phyloP scores from a whole-genome alignment of 2,113 vertebrate species.

The Indicator maculatus region DNA sequence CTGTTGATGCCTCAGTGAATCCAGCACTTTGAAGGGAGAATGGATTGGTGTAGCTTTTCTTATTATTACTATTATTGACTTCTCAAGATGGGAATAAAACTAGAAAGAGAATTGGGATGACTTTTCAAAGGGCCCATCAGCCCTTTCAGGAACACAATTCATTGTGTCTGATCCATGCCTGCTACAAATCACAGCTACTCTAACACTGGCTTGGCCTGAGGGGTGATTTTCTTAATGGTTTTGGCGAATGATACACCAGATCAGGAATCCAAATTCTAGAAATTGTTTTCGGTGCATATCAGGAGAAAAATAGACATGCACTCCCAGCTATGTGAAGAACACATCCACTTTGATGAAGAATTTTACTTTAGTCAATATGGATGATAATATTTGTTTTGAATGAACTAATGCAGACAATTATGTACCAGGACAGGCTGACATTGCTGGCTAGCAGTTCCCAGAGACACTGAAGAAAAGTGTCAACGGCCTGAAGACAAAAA shows the following conservation, averaged over 20 bases:
- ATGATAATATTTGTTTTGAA: slow-evolving; percentile 13
- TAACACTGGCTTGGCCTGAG: background rate
- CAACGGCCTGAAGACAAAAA: slow-evolving; percentile 10
- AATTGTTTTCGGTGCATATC: background rate
- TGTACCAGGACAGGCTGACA: slow-evolving; percentile 21
- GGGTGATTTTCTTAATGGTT: background rate
- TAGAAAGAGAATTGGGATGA: background rate
- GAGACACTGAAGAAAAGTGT: slow-evolving; percentile 40
- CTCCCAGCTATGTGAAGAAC: background rate
- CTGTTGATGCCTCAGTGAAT: background rate
- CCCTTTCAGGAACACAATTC: background rate
- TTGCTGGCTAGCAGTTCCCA: slow-evolving; percentile 17
- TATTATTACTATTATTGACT: background rate
- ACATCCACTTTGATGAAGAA: background rate
- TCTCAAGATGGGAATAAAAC: background rate
- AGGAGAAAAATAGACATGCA: background rate
- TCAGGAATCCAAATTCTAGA: background rate
- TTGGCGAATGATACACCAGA: background rate
- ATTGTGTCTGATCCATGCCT: background rate
- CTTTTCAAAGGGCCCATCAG: background rate
- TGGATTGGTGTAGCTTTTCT: background rate
- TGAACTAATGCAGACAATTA: slow-evolving; percentile 34
- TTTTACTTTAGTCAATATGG: slow-evolving; percentile 34
- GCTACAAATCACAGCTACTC: background rate
- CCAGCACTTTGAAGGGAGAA: background rate